Evolutionary conservation across 2,888 invertebrate species (phyloP), one percentile per base, ranked within the genome.

Genomic region (Archaeoteleia sp.): DNA sequence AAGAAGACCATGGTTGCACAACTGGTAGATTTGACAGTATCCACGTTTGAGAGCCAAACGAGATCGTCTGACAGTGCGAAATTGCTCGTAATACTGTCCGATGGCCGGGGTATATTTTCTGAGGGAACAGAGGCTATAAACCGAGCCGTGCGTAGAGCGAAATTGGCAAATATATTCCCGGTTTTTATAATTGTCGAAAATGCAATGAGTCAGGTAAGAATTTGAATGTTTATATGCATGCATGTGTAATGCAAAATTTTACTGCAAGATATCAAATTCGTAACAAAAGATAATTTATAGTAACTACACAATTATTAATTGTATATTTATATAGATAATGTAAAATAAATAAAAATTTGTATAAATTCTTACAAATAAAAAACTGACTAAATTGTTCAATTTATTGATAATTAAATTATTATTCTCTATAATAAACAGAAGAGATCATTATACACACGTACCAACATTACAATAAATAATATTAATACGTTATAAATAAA

Each of bases 101-200:
- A 99, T 86, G 99, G 98, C 0, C 89, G 97, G 32, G 97, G 97
- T 1, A 92, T 98, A 71, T 95, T 94, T 84, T 93, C 93, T 2
- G 95, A 96, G 81, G 97, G 97, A 0, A 91, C 92, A 76, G 90
- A 91, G 0, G 89, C 87, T 62, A 94, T 98, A 1, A 88, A 88
- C 69, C 90, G 90, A 71, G 93, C 96, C 0, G 93, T 98, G 0
- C 88, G 95, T 75, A 87, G 92, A 74, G 95, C 96, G 1, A 90
- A 92, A 67, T 89, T 95, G 46, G 89, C 91, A 51, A 91, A 94
- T 30, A 92, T 99, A 72, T 98, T 99, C 86, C 89, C 95, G 67
- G 95, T 99, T 2, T 99, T 98, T 82, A 91, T 99, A 43, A 93
- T 99, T 68, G 91, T 99, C 37, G 99, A 99, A 84, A 97, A 95